phyloP scores from a whole-genome alignment of 2,113 vertebrate genomes.

The Myiozetetes cayanensis region DNA sequence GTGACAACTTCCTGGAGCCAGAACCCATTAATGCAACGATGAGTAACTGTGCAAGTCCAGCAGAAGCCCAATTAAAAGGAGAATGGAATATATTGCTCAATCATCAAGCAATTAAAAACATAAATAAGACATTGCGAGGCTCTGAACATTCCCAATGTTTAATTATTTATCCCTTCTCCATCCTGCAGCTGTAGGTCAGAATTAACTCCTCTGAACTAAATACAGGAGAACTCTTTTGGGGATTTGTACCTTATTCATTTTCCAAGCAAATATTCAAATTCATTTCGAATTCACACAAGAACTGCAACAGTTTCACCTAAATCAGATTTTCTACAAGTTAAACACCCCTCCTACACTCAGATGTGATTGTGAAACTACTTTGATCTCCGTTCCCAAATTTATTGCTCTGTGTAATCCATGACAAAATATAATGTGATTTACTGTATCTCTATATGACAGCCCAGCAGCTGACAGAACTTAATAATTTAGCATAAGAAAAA shows the following conservation, averaged over 20 bases:
- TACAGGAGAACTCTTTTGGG: conserved; percentile 56
- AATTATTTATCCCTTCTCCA: conserved; percentile 51
- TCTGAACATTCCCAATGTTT: not conserved
- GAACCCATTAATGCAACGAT: not conserved
- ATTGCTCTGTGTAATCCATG: conserved; percentile 81
- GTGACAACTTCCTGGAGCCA: not conserved
- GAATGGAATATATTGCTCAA: conserved; percentile 51
- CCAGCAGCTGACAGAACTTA: conserved; percentile 84
- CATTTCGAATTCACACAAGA: conserved; percentile 71
- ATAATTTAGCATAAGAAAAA: conserved; percentile 80
- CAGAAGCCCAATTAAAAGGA: conserved; percentile 33
- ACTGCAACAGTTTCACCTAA: conserved; percentile 77
- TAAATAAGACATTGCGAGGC: conserved; percentile 27
- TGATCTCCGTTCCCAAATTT: conserved; percentile 82
- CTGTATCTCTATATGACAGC: conserved; percentile 81
- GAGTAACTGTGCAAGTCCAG: conserved; percentile 2
- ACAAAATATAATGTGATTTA: conserved; percentile 85
- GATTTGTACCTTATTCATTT: conserved; percentile 71
- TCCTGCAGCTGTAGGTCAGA: conserved; percentile 59
- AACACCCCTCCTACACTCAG: conserved; percentile 76
- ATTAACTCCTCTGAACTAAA: conserved; percentile 56
- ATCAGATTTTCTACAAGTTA: conserved; percentile 84
- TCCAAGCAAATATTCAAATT: conserved; percentile 68
- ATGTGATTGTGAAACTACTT: conserved; percentile 79
- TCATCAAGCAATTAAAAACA: conserved; percentile 62